Percentiles rank a stretch among this genome's conserved stretches.
Evolutionary conservation across 2,113 vertebrate genomes (phyloP).

Genomic region (Myotis davidii): DNA sequence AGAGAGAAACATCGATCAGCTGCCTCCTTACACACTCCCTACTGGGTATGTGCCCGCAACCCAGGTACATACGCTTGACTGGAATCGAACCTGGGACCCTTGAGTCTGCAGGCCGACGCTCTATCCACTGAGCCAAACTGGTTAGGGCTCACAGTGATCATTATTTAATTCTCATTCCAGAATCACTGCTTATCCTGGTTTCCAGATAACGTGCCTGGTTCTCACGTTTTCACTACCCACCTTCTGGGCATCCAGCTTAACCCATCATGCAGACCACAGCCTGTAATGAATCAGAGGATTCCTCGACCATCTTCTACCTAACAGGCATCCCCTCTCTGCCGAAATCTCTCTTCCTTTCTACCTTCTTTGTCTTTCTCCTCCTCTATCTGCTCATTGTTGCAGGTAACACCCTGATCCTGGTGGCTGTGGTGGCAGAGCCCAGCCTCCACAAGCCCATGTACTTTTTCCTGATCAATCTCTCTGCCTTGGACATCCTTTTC

Average conservation of each 20-base stretch:
- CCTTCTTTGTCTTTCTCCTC: slow-evolving; percentile 66
- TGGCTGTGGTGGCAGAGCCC: slow-evolving; percentile 55
- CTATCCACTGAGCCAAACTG: too few species aligned
- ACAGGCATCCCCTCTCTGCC: neutral
- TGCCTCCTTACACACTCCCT: too few species aligned
- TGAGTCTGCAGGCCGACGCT: too few species aligned
- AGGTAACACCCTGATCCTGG: slow-evolving; percentile 66
- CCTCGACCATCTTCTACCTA: neutral
- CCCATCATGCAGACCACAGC: neutral
- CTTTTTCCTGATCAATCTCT: slow-evolving; percentile 68
- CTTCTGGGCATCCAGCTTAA: neutral
- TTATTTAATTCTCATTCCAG: neutral
- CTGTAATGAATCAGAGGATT: neutral
- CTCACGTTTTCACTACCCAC: neutral
- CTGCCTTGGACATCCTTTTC: slow-evolving; percentile 55
- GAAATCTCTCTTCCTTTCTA: neutral
- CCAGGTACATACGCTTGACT: too few species aligned
- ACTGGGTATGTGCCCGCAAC: too few species aligned
- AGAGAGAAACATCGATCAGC: too few species aligned
- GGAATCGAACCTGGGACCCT: too few species aligned
- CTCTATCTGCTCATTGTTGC: slow-evolving; percentile 62
- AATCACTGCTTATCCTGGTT: slow-evolving; percentile 5
- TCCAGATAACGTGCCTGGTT: neutral
- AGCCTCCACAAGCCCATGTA: slow-evolving; percentile 69
- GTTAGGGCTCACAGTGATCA: neutral